Conservation (phyloP, 2,797 vertebrate genomes). For the Pachyuromys duprasi region DNA sequence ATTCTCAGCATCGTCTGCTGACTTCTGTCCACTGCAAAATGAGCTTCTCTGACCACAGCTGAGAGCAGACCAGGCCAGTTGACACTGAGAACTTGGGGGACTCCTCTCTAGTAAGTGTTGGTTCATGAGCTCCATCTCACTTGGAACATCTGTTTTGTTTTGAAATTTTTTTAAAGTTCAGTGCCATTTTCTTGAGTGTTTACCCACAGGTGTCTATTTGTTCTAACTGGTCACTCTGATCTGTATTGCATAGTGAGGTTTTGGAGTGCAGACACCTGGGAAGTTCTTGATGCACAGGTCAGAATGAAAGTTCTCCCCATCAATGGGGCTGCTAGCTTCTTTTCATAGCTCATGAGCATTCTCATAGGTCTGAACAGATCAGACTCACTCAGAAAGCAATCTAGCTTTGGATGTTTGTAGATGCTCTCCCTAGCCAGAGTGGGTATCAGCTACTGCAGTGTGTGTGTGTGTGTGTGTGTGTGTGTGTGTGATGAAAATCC, state of each 20-base stretch:
- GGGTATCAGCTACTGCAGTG: background rate
- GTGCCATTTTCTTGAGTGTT: background rate
- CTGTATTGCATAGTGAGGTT: background rate
- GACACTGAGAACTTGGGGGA: background rate
- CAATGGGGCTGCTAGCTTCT: background rate
- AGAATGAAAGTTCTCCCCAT: background rate
- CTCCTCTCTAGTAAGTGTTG: background rate
- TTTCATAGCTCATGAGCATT: constrained; percentile 6
- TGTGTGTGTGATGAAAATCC: background rate
- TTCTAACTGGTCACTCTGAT: background rate
- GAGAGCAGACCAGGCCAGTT: background rate
- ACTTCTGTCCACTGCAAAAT: background rate
- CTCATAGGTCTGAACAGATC: constrained; percentile 37
- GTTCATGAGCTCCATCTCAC: background rate
- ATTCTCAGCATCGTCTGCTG: background rate
- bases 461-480: background rate
- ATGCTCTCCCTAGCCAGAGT: constrained; percentile 33
- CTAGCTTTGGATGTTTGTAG: constrained; percentile 34
- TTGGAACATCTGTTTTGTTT: background rate
- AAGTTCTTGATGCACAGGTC: background rate
- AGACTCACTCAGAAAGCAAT: constrained; percentile 31
- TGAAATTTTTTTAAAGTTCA: background rate
- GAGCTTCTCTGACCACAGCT: background rate
- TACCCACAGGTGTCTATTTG: constrained; percentile 12
- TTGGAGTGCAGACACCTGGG: background rate